A percentile compares a stretch with the other conserved stretches of the same genome.
Evolutionary conservation across 2,888 invertebrate species (phyloP).

Genomic region (Melipona beecheii): DNA sequence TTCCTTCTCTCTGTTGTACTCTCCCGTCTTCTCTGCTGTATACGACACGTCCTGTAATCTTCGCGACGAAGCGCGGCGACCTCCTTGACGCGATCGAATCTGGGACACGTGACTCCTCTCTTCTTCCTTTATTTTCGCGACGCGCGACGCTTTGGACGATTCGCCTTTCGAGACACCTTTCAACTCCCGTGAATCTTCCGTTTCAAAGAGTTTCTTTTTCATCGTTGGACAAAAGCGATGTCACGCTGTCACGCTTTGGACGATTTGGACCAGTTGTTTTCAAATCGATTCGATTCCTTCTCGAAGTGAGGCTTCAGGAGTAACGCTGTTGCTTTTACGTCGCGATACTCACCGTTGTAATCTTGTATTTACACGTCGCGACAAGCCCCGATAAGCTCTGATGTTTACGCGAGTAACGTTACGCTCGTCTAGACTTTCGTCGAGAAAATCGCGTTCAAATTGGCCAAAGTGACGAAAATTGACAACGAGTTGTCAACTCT

Average conservation of each 20-base stretch:
- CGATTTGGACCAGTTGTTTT: background rate
- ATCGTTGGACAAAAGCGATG: no score
- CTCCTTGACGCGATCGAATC: constrained; percentile 10
- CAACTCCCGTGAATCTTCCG: background rate
- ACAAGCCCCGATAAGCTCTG: no score
- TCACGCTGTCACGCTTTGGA: background rate
- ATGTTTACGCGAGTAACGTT: no score
- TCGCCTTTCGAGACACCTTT: background rate
- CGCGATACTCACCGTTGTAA: no score
- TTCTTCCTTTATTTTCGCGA: background rate
- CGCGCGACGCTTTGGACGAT: no score
- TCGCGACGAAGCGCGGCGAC: background rate
- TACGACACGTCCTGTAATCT: constrained; percentile 38
- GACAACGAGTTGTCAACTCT: background rate
- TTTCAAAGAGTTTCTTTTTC: background rate
- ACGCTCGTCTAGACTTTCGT: background rate
- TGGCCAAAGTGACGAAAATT: background rate
- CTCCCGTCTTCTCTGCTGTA: background rate
- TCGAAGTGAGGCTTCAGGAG: constrained; percentile 2
- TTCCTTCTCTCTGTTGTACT: background rate
- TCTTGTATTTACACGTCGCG: constrained; percentile 38
- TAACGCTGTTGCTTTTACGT: constrained; percentile 40
- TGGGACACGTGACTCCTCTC: background rate
- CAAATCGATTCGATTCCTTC: constrained; percentile 17
- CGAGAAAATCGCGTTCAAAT: background rate